Evolutionary conservation across 2,797 vertebrate species (phyloP), one percentile per base, ranked within the genome.

Genomic region (Molossus molossus): DNA sequence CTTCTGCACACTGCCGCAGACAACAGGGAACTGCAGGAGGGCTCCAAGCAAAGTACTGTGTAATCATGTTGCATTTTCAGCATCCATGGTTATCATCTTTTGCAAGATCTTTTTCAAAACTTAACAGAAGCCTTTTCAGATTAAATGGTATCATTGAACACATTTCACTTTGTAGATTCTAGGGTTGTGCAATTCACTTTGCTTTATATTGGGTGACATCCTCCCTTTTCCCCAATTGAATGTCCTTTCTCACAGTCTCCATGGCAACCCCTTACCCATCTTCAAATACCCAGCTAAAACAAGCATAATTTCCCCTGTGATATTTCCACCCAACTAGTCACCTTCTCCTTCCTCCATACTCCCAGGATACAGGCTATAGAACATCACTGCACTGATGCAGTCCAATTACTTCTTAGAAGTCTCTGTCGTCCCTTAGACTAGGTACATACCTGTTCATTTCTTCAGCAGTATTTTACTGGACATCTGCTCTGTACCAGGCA

Each of bases 111-210:
- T 73, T 81, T 80, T 80, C 58, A 65, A 37, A 80, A 83, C 67
- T 93, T 55, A 50, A 67, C 37, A 86, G 58, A 96, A 70, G 60
- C 9, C 53, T 53, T 87, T 88, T 85, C 84, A 75, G 75, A 82
- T 82, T 50, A 85, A 57, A 37, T 29, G 40, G 0, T 69, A 45
- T 57, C 33, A 4, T 2, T 57, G 14, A 65, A 11, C 15, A 82
- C 86, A 87, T 87, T 69, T 84, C 65, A 91, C 40, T 76, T 29
- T 67, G 55, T 45, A 83, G 55, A 60, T 8, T 62, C 60, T 29
- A 3, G 76, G 83, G 83, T 83, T 94, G 81, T 60, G n/a, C 17
- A 89, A 55, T 21, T 89, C 48, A 2, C 10, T 79, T 83, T 37
- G 70, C 53, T 91, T 88, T 65, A 12, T 58, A 72, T 6, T 57